Conservation (phyloP, 1,140 invertebrate species). For the Solenopsis fugax region DNA sequence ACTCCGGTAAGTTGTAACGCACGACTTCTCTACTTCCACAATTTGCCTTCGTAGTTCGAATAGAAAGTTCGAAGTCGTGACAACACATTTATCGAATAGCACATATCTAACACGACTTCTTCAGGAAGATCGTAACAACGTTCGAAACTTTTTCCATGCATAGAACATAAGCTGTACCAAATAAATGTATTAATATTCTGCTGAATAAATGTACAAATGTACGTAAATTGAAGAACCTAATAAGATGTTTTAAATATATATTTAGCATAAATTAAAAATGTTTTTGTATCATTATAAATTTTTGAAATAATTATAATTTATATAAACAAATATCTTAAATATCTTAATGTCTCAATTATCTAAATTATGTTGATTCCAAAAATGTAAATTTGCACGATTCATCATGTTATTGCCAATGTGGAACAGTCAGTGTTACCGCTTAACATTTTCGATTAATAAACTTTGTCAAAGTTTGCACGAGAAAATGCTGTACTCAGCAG, state of each 20-base stretch:
- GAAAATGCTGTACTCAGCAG: slow-evolving; percentile 2
- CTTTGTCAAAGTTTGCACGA: slow-evolving; percentile 2
- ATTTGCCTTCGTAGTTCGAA: neutral
- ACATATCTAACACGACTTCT: slow-evolving; percentile 1
- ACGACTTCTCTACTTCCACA: neutral
- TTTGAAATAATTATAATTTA: slow-evolving; percentile 17
- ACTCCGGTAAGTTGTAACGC: slow-evolving; percentile 86
- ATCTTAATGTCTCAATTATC: too few species aligned
- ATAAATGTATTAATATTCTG: neutral
- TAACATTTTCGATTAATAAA: slow-evolving; percentile 4
- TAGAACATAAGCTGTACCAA: neutral
- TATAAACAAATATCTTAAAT: neutral
- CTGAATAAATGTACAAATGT: neutral
- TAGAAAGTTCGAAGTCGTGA: slow-evolving; percentile 26
- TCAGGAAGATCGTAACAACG: neutral
- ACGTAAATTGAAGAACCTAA: neutral
- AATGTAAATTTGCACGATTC: neutral
- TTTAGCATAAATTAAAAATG: neutral
- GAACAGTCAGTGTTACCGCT: neutral
- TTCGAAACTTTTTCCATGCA: neutral
- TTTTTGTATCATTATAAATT: neutral
- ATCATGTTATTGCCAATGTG: neutral
- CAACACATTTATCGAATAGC: slow-evolving; percentile 11
- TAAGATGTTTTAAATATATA: slow-evolving; percentile 11
- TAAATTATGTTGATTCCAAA: neutral